phyloP scores from a whole-genome alignment of 2,113 vertebrate genomes.

The Paratilapia polleni region DNA sequence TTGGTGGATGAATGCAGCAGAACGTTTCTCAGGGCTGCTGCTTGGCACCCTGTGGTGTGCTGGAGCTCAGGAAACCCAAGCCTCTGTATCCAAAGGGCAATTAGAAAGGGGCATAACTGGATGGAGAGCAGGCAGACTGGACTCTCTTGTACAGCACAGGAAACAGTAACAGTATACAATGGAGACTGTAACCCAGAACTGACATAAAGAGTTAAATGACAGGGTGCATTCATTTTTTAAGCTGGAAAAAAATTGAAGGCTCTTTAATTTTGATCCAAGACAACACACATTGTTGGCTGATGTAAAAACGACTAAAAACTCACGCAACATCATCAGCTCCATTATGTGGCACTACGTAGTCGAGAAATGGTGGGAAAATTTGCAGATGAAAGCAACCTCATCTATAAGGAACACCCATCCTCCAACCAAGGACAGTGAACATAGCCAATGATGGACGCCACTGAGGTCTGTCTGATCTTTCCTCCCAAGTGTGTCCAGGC shows the following conservation, averaged over 20 bases:
- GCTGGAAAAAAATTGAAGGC: background rate
- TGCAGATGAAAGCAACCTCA: slow-evolving; percentile 68
- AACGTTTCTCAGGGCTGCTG: background rate
- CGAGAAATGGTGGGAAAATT: slow-evolving; percentile 61
- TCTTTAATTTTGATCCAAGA: background rate
- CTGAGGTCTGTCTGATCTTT: slow-evolving; percentile 69
- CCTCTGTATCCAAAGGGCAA: slow-evolving; percentile 31
- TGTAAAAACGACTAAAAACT: background rate
- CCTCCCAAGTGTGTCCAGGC: slow-evolving; percentile 19
- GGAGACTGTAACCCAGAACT: background rate
- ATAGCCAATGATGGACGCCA: slow-evolving; percentile 35
- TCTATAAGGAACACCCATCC: slow-evolving; percentile 60
- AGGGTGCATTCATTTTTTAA: background rate
- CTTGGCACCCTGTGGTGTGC: slow-evolving; percentile 31
- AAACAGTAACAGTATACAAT: background rate
- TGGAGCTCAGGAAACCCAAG: slow-evolving; percentile 21
- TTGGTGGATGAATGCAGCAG: background rate
- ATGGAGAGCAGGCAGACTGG: background rate
- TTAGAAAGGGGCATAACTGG: slow-evolving; percentile 12
- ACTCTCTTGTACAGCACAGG: background rate
- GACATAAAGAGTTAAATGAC: background rate
- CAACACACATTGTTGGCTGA: background rate
- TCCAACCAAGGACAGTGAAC: slow-evolving; percentile 29
- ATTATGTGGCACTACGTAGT: slow-evolving; percentile 10
- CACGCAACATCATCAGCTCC: background rate